A percentile compares a stretch with the other conserved stretches of the same genome.
Conservation (phyloP, 2,888 invertebrate genomes). For the Heliothis peltigera region DNA sequence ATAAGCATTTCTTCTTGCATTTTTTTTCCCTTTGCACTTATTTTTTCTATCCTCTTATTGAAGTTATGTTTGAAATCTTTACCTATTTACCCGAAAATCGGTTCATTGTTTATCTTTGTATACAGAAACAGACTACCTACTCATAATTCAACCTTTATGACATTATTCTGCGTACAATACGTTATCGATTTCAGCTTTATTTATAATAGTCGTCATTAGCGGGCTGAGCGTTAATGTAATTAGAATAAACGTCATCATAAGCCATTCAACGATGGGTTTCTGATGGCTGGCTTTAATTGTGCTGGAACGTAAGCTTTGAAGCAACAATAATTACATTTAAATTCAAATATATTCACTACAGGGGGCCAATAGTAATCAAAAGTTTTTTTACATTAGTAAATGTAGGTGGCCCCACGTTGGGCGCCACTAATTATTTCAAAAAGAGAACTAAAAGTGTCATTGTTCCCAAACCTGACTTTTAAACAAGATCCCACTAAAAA, state of each 20-base stretch:
- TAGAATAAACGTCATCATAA: conserved; percentile 2
- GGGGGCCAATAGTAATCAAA: conserved; percentile 2
- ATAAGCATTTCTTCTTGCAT: too few species aligned
- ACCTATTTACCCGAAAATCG: background rate
- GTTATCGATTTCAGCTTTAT: conserved; percentile 1
- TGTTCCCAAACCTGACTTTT: conserved; percentile 3
- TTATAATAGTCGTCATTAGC: conserved; percentile 3
- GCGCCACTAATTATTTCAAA: conserved; percentile 50
- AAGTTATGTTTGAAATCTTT: background rate
- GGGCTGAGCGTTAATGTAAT: background rate
- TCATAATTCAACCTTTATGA: background rate
- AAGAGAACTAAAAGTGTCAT: conserved; percentile 32
- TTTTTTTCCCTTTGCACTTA: too few species aligned
- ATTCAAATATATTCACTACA: background rate
- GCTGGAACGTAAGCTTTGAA: background rate
- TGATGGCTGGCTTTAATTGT: background rate
- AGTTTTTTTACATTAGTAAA: conserved; percentile 2
- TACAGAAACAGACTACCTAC: background rate
- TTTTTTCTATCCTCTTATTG: background rate
- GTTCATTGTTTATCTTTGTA: too few species aligned
- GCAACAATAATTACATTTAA: background rate
- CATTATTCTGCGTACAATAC: background rate
- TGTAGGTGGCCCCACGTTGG: conserved; percentile 43
- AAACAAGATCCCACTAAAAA: too few species aligned
- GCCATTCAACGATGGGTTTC: background rate